Conservation (phyloP, 1,140 invertebrate genomes). For the Goniozus legneri region DNA sequence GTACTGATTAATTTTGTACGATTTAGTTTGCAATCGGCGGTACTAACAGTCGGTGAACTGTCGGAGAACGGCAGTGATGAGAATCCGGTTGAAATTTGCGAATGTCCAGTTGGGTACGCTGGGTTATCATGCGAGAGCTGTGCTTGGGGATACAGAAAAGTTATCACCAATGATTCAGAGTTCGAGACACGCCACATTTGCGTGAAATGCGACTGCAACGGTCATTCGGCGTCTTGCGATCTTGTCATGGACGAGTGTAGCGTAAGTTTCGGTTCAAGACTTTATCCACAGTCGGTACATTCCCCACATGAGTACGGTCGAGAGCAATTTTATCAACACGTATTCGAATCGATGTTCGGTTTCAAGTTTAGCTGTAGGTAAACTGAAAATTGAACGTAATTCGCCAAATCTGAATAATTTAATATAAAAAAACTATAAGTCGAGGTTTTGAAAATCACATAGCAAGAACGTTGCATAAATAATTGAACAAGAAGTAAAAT, state of each 20-base stretch:
- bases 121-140: slow-evolving; percentile 85
- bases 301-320: too few relatives aligned
- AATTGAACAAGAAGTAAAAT: too few relatives aligned
- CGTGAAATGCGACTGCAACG: slow-evolving; percentile 84
- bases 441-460: too few relatives aligned
- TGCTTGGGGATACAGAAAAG: slow-evolving; percentile 77
- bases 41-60: slow-evolving; percentile 32
- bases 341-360: too few relatives aligned
- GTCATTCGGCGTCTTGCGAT: slow-evolving; percentile 82
- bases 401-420: too few relatives aligned
- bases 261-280: slow-evolving; percentile 58
- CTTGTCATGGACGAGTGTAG: slow-evolving; percentile 73
- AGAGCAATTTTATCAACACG: too few relatives aligned
- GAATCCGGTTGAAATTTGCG: slow-evolving; percentile 61
- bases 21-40: slow-evolving; percentile 34
- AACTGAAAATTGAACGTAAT: too few relatives aligned
- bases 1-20: slow-evolving; percentile 11
- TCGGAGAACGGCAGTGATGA: slow-evolving; percentile 23
- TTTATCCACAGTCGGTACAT: too few relatives aligned
- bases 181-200: slow-evolving; percentile 64
- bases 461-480: too few relatives aligned
- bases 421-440: too few relatives aligned
- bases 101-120: slow-evolving; percentile 63
- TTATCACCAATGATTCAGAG: slow-evolving; percentile 60
- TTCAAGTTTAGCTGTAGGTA: too few relatives aligned